Evolutionary conservation across 2,888 invertebrate species (phyloP).

Genomic region (Atethmia centrago): DNA sequence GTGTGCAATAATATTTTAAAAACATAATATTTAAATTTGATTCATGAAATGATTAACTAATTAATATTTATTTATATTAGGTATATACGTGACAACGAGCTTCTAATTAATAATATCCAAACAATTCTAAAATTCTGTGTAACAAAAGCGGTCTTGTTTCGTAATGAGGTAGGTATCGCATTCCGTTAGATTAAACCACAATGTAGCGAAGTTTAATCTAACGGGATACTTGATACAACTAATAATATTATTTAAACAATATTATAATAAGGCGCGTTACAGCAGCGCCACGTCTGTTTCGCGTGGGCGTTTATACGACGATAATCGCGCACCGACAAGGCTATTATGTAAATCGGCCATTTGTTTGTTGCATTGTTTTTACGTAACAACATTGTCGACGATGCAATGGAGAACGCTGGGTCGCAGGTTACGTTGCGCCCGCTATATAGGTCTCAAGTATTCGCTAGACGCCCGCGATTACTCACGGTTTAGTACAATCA

Average conservation of each 20-base stretch:
- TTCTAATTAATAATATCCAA: neutral
- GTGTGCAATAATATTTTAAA: neutral
- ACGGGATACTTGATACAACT: slow-evolving; percentile 24
- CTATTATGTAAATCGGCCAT: slow-evolving; percentile 88
- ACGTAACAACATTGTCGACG: slow-evolving; percentile 83
- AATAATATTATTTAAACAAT: slow-evolving; percentile 36
- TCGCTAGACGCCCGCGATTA: slow-evolving; percentile 35
- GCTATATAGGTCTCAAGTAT: slow-evolving; percentile 68
- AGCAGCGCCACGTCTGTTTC: slow-evolving; percentile 64
- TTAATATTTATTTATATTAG: neutral
- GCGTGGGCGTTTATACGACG: slow-evolving; percentile 76
- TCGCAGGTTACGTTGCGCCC: slow-evolving; percentile 85
- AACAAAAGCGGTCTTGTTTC: slow-evolving; percentile 12
- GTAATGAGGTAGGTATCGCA: slow-evolving; percentile 10
- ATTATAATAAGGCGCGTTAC: slow-evolving; percentile 53
- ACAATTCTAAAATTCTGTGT: neutral
- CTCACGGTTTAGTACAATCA: slow-evolving; percentile 46
- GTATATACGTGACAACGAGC: neutral
- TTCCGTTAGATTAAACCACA: slow-evolving; percentile 23
- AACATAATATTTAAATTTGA: neutral
- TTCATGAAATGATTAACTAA: neutral
- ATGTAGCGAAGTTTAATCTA: slow-evolving; percentile 22
- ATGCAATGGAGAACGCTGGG: slow-evolving; percentile 82
- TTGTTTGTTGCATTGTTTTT: slow-evolving; percentile 86
- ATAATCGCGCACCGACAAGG: slow-evolving; percentile 83